phyloP scores from a whole-genome alignment of 2,797 vertebrate genomes.

The Manis pentadactyla region DNA sequence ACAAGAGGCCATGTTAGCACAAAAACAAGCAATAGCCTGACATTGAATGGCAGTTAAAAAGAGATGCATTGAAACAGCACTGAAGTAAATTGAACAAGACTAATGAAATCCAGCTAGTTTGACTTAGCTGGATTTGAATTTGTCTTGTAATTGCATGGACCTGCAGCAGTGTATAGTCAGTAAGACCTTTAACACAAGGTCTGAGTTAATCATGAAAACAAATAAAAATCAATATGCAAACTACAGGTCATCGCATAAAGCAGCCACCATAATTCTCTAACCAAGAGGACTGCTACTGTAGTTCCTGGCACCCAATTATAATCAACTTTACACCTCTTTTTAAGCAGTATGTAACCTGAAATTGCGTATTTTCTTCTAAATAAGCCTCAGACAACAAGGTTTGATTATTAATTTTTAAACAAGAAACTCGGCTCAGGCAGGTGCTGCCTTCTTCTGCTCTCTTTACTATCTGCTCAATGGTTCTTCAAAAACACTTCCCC shows the following conservation, averaged over 20 bases:
- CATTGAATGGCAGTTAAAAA: neutral
- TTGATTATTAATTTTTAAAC: neutral
- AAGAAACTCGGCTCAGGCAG: neutral
- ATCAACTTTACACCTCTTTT: neutral
- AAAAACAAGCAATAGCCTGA: neutral
- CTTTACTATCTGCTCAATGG: neutral
- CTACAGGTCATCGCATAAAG: rapidly evolving
- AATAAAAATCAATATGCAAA: neutral
- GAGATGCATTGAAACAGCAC: neutral
- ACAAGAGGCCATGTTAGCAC: neutral
- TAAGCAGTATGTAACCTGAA: neutral
- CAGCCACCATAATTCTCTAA: neutral
- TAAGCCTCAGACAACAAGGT: neutral
- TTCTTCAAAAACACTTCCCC: neutral
- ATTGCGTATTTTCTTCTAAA: neutral
- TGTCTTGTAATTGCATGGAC: rapidly evolving
- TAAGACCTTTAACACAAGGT: neutral
- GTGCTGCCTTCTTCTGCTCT: neutral
- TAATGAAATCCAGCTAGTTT: rapidly evolving
- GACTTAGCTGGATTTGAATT: rapidly evolving
- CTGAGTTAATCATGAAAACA: neutral
- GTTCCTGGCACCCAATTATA: rapidly evolving
- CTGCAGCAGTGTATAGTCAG: rapidly evolving
- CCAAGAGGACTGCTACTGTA: rapidly evolving
- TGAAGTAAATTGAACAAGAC: rapidly evolving